Evolutionary conservation across 2,797 vertebrate genomes (phyloP).

Genomic region (Gadopsis marmoratus): DNA sequence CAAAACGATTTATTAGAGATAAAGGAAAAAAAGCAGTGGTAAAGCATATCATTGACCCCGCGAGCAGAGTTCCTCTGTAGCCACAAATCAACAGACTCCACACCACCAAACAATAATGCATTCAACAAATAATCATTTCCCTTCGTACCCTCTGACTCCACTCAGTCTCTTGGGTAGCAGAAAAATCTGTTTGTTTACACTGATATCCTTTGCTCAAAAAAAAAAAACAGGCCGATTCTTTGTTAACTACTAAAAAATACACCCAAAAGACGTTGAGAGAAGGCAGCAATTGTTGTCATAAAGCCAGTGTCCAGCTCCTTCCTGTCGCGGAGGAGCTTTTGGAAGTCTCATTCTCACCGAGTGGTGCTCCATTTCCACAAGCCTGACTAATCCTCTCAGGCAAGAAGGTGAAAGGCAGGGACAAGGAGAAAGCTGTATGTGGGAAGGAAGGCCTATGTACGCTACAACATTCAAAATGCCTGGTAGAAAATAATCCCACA

Average conservation of each 20-base stretch:
- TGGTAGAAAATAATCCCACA: constrained; percentile 81
- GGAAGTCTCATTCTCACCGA: constrained; percentile 70
- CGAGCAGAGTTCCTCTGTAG: constrained; percentile 50
- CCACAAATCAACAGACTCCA: constrained; percentile 66
- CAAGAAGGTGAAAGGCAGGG: constrained; percentile 80
- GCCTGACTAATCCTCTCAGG: constrained; percentile 83
- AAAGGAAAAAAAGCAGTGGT: constrained; percentile 38
- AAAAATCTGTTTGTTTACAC: constrained; percentile 66
- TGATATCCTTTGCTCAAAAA: constrained; percentile 20
- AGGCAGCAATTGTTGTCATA: constrained; percentile 60
- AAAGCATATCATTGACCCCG: constrained; percentile 57
- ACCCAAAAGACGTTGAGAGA: constrained; percentile 49
- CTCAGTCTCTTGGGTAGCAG: constrained; percentile 58
- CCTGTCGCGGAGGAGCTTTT: constrained; percentile 62
- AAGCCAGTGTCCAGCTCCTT: constrained; percentile 65
- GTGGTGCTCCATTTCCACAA: constrained; percentile 79
- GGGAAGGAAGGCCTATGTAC: constrained; percentile 71
- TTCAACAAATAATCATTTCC: constrained; percentile 70
- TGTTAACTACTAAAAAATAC: constrained; percentile 43
- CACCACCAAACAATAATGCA: constrained; percentile 67
- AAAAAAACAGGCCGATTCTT: constrained; percentile 57
- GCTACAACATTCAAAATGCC: constrained; percentile 79
- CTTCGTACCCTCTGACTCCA: constrained; percentile 52
- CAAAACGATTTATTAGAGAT: constrained; percentile 45
- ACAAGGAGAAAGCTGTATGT: constrained; percentile 66